Conservation (phyloP, 2,113 vertebrate species). For the Tinamus guttatus region DNA sequence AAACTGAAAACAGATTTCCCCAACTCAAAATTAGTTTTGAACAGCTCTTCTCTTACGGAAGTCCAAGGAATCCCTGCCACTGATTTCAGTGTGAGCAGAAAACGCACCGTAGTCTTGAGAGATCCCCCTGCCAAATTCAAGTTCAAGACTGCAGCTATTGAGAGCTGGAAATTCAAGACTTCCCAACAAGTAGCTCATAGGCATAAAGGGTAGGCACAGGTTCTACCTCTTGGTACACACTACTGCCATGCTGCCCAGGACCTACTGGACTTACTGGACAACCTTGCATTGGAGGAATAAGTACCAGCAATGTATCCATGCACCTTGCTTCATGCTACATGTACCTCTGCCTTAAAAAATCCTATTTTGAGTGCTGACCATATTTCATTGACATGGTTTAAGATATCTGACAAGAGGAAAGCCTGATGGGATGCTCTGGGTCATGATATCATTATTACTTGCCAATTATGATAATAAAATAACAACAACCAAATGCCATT, state of each 20-base stretch:
- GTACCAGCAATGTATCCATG: fast-evolving
- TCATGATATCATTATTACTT: background rate
- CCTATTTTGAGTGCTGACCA: background rate
- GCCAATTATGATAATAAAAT: background rate
- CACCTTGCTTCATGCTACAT: background rate
- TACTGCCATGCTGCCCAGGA: background rate
- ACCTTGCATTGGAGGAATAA: background rate
- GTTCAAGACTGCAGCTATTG: fast-evolving
- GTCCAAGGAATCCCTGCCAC: background rate
- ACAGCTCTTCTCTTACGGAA: background rate
- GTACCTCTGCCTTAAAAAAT: background rate
- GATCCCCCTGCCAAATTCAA: background rate
- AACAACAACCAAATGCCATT: background rate
- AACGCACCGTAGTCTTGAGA: background rate
- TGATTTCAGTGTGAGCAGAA: background rate
- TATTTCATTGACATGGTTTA: fast-evolving
- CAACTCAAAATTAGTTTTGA: background rate
- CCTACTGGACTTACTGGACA: background rate
- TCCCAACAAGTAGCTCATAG: background rate
- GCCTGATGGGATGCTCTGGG: background rate
- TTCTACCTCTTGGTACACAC: background rate
- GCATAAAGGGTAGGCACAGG: background rate
- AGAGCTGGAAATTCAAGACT: background rate
- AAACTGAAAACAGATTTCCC: background rate
- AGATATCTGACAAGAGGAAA: background rate